phyloP scores from a whole-genome alignment of 64 coral and sea anemone genomes.

The Acropora yongei region DNA sequence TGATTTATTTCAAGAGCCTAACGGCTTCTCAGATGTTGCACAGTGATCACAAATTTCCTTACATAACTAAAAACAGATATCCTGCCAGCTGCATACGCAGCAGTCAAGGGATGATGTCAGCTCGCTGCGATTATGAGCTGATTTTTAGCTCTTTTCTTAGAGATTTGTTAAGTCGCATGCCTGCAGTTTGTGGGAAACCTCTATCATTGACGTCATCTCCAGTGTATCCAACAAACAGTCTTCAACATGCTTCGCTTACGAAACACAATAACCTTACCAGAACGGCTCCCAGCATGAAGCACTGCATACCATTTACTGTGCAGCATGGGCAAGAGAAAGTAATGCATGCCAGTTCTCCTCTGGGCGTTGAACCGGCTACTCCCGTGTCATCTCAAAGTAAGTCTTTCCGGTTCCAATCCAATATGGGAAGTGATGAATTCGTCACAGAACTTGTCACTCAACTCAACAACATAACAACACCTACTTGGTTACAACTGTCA shows the following conservation, averaged over 20 bases:
- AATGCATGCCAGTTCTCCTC: neutral
- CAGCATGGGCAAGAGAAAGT: neutral
- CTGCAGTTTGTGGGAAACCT: slow-evolving; percentile 53
- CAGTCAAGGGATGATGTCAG: slow-evolving; percentile 43
- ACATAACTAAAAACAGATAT: slow-evolving; percentile 53
- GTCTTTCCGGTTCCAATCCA: neutral
- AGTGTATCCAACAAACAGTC: slow-evolving; percentile 59
- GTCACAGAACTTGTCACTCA: neutral
- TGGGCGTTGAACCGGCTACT: too few species aligned
- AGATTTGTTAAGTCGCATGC: slow-evolving; percentile 73
- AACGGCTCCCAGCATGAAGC: slow-evolving; percentile 45
- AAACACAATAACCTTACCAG: slow-evolving; percentile 74
- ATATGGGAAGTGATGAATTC: too few species aligned
- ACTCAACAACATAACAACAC: neutral
- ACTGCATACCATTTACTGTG: slow-evolving; percentile 62
- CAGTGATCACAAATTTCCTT: neutral
- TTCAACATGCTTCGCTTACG: slow-evolving; percentile 52
- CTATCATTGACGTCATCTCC: slow-evolving; percentile 61
- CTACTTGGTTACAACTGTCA: neutral
- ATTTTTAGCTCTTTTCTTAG: slow-evolving; percentile 78
- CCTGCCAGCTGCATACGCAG: slow-evolving; percentile 81
- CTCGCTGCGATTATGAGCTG: slow-evolving; percentile 80
- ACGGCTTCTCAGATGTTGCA: neutral
- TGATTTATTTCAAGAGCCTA: neutral
- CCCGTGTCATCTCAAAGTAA: neutral